These are phyloP conservation scores for Poeciliopsis presidionis DNA, from an alignment of 2,797 vertebrate species.

Conservation along the genomic window DNA sequence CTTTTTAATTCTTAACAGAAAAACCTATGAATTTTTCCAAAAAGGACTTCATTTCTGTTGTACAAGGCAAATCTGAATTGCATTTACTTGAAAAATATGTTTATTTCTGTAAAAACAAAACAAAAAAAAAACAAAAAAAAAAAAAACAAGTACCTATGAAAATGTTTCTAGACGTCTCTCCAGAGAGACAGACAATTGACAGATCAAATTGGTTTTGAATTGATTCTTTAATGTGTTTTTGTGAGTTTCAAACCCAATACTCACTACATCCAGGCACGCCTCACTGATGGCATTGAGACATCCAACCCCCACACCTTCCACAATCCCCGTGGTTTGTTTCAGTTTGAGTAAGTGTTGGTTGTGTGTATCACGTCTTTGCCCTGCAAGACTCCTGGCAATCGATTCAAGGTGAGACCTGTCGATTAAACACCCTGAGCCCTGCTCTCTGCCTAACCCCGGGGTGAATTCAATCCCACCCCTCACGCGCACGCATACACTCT, in stretches of 20 bases:
- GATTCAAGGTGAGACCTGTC: conserved; percentile 81
- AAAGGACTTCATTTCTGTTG: neutral
- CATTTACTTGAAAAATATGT: neutral
- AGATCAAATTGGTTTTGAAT: conserved; percentile 18
- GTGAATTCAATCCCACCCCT: conserved; percentile 67
- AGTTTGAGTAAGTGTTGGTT: conserved; percentile 66
- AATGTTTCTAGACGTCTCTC: neutral
- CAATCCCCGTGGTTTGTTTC: conserved; percentile 71
- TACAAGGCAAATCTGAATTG: neutral
- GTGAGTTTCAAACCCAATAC: conserved; percentile 21
- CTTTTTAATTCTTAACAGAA: neutral
- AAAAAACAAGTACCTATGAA: neutral
- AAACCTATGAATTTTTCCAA: neutral
- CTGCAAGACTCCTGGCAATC: conserved; percentile 71
- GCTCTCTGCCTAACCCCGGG: conserved; percentile 76
- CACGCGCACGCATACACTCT: conserved; percentile 36
- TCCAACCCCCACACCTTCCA: conserved; percentile 37
- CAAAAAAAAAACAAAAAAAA: no score
- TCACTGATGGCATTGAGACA: conserved; percentile 52
- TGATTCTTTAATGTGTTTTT: conserved; percentile 24
- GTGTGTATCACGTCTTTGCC: conserved; percentile 73
- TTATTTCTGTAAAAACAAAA: neutral
- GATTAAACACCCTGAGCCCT: conserved; percentile 80
- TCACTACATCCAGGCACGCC: conserved; percentile 37
- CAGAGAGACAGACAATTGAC: neutral